Conservation (phyloP, 2,888 invertebrate species). For the Labia minor region DNA sequence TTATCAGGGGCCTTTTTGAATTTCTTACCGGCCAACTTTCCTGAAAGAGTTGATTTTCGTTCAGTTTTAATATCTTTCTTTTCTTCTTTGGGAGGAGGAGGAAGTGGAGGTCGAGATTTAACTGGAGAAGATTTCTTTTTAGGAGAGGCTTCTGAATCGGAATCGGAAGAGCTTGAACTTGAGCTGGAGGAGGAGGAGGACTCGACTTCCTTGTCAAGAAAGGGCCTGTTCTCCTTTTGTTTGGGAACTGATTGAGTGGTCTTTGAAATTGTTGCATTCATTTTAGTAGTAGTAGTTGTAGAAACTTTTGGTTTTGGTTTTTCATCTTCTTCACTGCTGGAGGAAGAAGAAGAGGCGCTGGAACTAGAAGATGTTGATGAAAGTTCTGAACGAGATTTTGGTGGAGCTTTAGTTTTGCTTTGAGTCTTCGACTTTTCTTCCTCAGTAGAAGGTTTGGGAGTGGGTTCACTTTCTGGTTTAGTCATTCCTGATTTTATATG, state of each 20-base stretch:
- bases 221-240: slow-evolving; percentile 53
- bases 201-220: slow-evolving; percentile 67
- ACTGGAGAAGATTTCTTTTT: slow-evolving; percentile 33
- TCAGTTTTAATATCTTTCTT: slow-evolving; percentile 32
- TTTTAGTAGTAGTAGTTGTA: not conserved
- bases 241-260: slow-evolving; percentile 22
- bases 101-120: slow-evolving; percentile 34
- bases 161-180: slow-evolving; percentile 46
- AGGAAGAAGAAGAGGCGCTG: slow-evolving; percentile 33
- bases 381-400: slow-evolving; percentile 19
- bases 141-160: slow-evolving; percentile 37
- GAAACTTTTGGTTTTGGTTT: slow-evolving; percentile 19
- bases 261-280: slow-evolving; percentile 20
- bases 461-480: slow-evolving; percentile 35
- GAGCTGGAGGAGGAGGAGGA: slow-evolving; percentile 40
- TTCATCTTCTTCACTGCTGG: slow-evolving; percentile 43
- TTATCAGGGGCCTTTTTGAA: slow-evolving; percentile 60
- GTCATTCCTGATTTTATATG: slow-evolving; percentile 70
- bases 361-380: slow-evolving; percentile 42
- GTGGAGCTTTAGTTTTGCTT: slow-evolving; percentile 25
- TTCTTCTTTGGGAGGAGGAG: slow-evolving; percentile 32
- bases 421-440: slow-evolving; percentile 34
- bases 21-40: slow-evolving; percentile 37
- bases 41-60: slow-evolving; percentile 25
- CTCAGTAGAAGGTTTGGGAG: slow-evolving; percentile 29